Evolutionary conservation across 2,797 vertebrate genomes (phyloP), one percentile per base, ranked within the genome.

Genomic region (Poecilia picta): DNA sequence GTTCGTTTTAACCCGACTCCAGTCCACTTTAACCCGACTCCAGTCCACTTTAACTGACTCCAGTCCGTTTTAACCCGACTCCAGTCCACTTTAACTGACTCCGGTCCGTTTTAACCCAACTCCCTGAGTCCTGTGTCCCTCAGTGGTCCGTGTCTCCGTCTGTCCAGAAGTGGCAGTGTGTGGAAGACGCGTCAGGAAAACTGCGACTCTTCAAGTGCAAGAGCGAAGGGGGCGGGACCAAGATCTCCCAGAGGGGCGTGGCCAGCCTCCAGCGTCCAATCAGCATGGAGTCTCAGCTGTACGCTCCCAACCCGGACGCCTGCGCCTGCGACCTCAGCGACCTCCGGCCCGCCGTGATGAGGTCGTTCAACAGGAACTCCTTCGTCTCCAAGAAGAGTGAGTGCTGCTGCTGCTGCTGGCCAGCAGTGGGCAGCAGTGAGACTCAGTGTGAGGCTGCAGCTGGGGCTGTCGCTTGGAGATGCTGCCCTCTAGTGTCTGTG

Each of bases 201-300:
- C 96, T 98, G 45, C 96, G 98, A 5, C 95, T 98, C 23, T 97
- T 96, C 92, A 98, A 98, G 81, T 99, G 98, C 89, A 98, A 98
- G 87, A 95, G 93, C 5, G 92, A 96, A 70, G 91, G 88, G 46
- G 91, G 89, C 1, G 89, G 78, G 0, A 20, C 76, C 4, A 88
- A 77, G 0, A 80, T 0, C 59, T 0, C 81, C 6, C 85, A 87
- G 55, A 86, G 85, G 59, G 89, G 90, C 12, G 66, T 87, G 51
- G 91, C 87, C 62, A 92, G 89, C 46, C 82, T 73, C 0, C 87
- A 85, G 82, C 91, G 81, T 64, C 90, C 89, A n/a, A 72, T 93
- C 91, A 97, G 94, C 89, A 91, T 96, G 41, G 95, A 97, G 92
- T 95, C 97, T 76, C 96, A 96, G 88, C 93, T 96, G 81, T 96